Base-by-base conservation (phyloP, 2,888 invertebrate species). In the Eupithecia inturbata region DNA sequence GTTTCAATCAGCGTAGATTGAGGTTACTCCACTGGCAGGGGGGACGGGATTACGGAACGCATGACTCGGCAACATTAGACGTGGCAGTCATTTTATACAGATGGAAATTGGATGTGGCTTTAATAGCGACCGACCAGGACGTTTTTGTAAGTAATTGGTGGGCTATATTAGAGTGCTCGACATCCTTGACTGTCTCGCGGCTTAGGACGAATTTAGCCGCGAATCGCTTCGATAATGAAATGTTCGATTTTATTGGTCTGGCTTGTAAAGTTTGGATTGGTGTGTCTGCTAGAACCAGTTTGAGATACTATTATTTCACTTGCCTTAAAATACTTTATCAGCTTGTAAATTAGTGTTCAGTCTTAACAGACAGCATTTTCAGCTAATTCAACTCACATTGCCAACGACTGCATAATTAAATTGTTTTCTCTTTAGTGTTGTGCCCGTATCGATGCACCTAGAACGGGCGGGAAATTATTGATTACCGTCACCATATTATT, bases 1-100 rank as follows among this genome's bases (percentile, higher is more conserved):
- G 87, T 89, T 91, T 92, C 92, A 92, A 93, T 93, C 92, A 92
- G 89, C 83, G 79, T 84, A 89, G 89, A 92, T 91, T 91, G 91
- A 89, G 89, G 88, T 77, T 79, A 72, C 84, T 83, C 78, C 79
- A 76, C 81, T 75, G 67, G 71, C 67, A 68, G 72, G 70, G 74
- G 69, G 76, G 69, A 71, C 80, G 85, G 83, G 85, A 88, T 89
- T 88, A 88, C 88, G 89, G 90, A 90, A 90, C 88, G 89, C 91
- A 93, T 93, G 93, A 93, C 90, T 87, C 86, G 83, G 92, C 92
- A 88, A 88, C 89, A 90, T 91, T 89, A 88, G 85, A 84, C 82
- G 79, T 80, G 82, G 81, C 85, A 85, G 84, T 85, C 88, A 88
- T 89, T 90, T 90, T 85, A 88, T 88, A 87, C 85, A 87, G 87